Conservation (phyloP, 2,797 vertebrate species). For the Mallotus villosus region DNA sequence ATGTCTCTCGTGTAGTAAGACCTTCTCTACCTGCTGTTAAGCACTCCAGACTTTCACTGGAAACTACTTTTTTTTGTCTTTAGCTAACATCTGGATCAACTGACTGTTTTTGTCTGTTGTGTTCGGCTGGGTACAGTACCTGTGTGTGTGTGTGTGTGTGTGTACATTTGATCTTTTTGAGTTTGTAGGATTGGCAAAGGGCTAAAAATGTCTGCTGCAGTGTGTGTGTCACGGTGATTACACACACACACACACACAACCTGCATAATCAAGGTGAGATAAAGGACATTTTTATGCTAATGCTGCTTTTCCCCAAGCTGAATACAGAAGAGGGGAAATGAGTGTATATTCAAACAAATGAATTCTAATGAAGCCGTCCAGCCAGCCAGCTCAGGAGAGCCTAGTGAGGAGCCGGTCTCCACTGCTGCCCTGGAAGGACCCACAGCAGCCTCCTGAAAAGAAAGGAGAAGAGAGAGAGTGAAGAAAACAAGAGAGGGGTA, state of each 20-base stretch:
- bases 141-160: slow-evolving; percentile 7
- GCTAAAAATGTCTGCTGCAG: background rate
- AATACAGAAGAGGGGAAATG: slow-evolving; percentile 27
- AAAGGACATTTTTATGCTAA: slow-evolving; percentile 57
- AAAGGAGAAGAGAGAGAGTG: slow-evolving; percentile 12
- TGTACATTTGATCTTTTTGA: background rate
- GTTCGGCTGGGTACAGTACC: background rate
- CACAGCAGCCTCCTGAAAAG: background rate
- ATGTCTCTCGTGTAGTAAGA: too few relatives aligned
- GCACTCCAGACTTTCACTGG: slow-evolving; percentile 33
- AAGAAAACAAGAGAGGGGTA: too few relatives aligned
- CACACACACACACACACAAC: slow-evolving; percentile 34
- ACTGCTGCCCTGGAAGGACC: slow-evolving; percentile 44
- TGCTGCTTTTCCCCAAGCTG: slow-evolving; percentile 32
- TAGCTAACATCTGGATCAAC: slow-evolving; percentile 47
- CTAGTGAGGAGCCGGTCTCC: slow-evolving; percentile 28
- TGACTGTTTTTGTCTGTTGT: slow-evolving; percentile 29
- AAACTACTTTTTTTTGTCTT: slow-evolving; percentile 20
- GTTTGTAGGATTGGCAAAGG: slow-evolving; percentile 11
- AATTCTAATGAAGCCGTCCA: slow-evolving; percentile 64
- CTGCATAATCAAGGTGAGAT: slow-evolving; percentile 49
- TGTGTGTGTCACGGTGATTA: slow-evolving; percentile 1
- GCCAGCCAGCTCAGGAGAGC: slow-evolving; percentile 34
- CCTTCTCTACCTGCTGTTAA: background rate
- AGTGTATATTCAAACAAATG: slow-evolving; percentile 64